Evolutionary conservation across 2,888 invertebrate genomes (phyloP), one percentile per base, ranked within the genome.

Genomic region (Lymantria dispar): DNA sequence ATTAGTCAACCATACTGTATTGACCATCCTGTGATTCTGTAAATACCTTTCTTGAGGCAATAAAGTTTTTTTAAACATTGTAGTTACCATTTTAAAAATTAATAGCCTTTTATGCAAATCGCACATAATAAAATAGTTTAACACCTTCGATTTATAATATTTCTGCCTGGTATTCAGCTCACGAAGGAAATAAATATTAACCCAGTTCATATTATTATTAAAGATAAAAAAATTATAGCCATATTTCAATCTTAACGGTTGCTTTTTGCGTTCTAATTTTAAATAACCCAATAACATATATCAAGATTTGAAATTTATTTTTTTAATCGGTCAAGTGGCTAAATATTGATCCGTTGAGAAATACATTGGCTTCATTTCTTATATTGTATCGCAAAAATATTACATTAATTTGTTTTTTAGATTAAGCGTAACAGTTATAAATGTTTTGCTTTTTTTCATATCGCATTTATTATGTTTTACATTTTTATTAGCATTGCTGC

Each of bases 271-370:
- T 48, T 48, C 52, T 45, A 45, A 43, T 42, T 48, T 48, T 29
- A 42, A 52, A 48, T 36, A 31, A 22, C 31, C 38, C 38, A 48
- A 48, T 52, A 48, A 45, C 45, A 41, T 52, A 38, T 30, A 45
- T 52, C 45, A 52, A 45, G 22, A 29, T 31, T 48, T 38, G 3
- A 14, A 9, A n/a, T 29, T 42, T 38, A 30, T 14, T 33, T 42
- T 43, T 48, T 52, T 41, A 36, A 45, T 48, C 52, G 44, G 52
- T 52, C 52, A 48, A 43, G 45, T 38, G 45, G 22, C 38, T 43
- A 43, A 38, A n/a, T 42, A 46, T 15, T 22, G 11, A 10, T 30
- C 11, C 40, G 40, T n/a, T 47, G 15, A 11, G 15, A 38, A 41
- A 45, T 37, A 12, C 22, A 12, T 45, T 45, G 31, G 45, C 40